Conservation (phyloP, 2,113 vertebrate species). For the Tachysurus fulvidraco region DNA sequence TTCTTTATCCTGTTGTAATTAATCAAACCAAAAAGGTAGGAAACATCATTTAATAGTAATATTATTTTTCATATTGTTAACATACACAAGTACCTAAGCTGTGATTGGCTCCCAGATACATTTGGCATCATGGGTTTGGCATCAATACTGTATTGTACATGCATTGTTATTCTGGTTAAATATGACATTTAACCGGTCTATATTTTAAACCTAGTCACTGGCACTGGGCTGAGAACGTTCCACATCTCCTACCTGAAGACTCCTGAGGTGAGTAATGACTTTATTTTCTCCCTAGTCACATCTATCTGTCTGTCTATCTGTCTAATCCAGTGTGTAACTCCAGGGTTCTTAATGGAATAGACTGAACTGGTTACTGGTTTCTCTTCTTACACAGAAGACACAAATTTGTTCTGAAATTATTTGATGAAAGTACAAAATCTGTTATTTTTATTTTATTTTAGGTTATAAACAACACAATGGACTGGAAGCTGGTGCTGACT, state of each 20-base stretch:
- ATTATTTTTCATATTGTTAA: not conserved
- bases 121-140: not conserved
- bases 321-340: too few species aligned
- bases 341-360: too few species aligned
- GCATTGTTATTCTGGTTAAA: not conserved
- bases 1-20: not conserved
- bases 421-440: not conserved
- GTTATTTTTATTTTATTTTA: not conserved
- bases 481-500: not conserved
- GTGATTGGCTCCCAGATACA: not conserved
- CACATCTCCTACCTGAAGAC: not conserved
- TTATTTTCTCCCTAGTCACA: not conserved
- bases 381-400: too few species aligned
- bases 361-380: too few species aligned
- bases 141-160: too few species aligned
- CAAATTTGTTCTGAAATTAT: too few species aligned
- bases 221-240: not conserved
- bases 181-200: not conserved
- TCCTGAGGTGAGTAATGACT: not conserved
- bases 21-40: not conserved
- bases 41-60: not conserved
- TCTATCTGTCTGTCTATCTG: too few species aligned
- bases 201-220: not conserved
- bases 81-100: not conserved
- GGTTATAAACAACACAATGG: not conserved